A percentile compares a stretch with the other conserved stretches of the same genome.
Conservation (phyloP, 2,888 invertebrate genomes). For the Cyclophora punctaria region DNA sequence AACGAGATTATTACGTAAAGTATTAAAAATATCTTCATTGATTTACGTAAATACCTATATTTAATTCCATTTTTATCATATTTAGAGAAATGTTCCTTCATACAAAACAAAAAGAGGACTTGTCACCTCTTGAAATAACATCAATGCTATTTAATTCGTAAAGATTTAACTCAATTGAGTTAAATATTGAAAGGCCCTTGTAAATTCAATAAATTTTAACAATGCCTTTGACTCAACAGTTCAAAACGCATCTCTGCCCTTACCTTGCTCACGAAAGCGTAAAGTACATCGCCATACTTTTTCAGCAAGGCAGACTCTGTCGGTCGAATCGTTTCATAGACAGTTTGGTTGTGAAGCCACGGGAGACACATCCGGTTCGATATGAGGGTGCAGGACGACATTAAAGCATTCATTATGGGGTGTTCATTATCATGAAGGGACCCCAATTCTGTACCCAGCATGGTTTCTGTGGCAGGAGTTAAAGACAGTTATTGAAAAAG, state of each 20-base stretch:
- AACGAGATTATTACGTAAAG: no score
- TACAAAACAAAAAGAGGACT: no score
- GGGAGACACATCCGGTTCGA: slow-evolving; percentile 27
- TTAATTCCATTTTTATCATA: no score
- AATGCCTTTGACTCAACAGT: no score
- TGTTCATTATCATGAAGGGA: slow-evolving; percentile 4
- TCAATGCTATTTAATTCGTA: no score
- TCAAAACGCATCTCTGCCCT: neutral
- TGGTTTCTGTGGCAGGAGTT: slow-evolving; percentile 11
- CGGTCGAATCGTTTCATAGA: slow-evolving; percentile 21
- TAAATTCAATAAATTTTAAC: no score
- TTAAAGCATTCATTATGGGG: slow-evolving; percentile 17
- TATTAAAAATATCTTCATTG: no score
- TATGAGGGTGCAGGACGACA: slow-evolving; percentile 8
- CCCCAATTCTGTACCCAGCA: slow-evolving; percentile 7
- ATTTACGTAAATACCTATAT: no score
- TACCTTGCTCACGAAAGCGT: slow-evolving; percentile 13
- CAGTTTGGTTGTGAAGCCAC: slow-evolving; percentile 26
- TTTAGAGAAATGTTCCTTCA: no score
- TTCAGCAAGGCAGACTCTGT: slow-evolving; percentile 7
- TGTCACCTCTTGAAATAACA: no score
- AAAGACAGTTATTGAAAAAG: neutral
- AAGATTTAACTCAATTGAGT: no score
- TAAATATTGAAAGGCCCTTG: no score
- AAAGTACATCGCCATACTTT: slow-evolving; percentile 5